Base-by-base conservation (phyloP, 2,113 vertebrate genomes). In the Pardalotus punctatus region DNA sequence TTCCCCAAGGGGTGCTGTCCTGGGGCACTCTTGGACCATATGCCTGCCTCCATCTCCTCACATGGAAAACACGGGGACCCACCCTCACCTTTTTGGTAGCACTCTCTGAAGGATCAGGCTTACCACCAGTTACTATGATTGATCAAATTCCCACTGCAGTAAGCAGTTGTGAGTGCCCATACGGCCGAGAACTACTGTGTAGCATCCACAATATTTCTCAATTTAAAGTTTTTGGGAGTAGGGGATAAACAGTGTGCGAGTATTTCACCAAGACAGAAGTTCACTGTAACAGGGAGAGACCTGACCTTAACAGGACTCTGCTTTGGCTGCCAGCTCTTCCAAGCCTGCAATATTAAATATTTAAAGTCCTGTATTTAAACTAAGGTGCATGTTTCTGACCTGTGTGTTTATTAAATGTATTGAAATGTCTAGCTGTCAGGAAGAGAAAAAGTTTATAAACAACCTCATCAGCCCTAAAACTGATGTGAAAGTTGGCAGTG, bases 41-140 rank as follows among this genome's bases (percentile, higher is more conserved):
- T 3, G 5, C 13, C 51, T 25, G 3, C 29, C 38, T 38, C 61
- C 18, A 23, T 15, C 38, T 48, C 40, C 48, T 66, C 65, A 45
- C 1, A 6, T 2, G 2, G 13, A 33, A 23, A 69, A 33, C 36
- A 51, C 0, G 0, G 14, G 3, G 10, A n/a, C 15, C 3, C 14
- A 23, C 22, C 8, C 13, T 33, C 29, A 56, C 4, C 11, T 45
- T 56, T 72, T 1, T 1, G 2, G 58, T n/a, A 92, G 71, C 4
- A 33, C 7, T 28, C 17, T 61, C 38, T 23, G 48, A 61, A 69
- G 27, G 45, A 70, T 36, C 25, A 54, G 53, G 33, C 33, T 64
- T 57, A n/a, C 36, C 20, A 69, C 19, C 27, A 47, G 21, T 17
- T 64, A 25, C 15, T 24, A 1, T 4, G 31, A 80, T 4, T 38